Evolutionary conservation across 2,888 invertebrate species (phyloP).

Genomic region (Coenonympha arcania): DNA sequence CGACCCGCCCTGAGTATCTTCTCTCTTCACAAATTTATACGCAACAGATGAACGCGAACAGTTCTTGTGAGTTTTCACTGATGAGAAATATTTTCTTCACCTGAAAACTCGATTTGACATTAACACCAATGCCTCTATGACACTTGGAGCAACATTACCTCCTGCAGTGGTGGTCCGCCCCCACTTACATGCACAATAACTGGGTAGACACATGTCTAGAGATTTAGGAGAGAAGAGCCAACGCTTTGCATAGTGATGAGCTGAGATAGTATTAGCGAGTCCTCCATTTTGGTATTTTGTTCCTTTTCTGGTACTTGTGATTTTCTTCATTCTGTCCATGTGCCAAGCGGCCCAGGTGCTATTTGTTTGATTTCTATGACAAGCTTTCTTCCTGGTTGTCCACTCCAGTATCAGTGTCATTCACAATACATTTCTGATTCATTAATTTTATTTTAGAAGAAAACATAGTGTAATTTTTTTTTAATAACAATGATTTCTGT

Average conservation of each 20-base stretch:
- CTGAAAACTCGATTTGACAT: conserved; percentile 74
- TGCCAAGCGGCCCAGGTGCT: conserved; percentile 5
- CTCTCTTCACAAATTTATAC: conserved; percentile 17
- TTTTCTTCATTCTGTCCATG: conserved; percentile 18
- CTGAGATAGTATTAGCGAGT: conserved; percentile 28
- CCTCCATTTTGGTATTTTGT: conserved; percentile 21
- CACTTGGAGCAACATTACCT: conserved; percentile 44
- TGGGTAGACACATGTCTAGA: conserved; percentile 30
- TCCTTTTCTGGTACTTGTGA: conserved; percentile 17
- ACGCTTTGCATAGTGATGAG: conserved; percentile 24
- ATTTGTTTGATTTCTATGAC: conserved; percentile 12
- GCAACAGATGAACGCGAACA: conserved; percentile 9
- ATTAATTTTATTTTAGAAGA: conserved; percentile 1
- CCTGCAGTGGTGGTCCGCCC: conserved; percentile 43
- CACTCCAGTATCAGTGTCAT: conserved; percentile 28
- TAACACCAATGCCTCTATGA: conserved; percentile 60
- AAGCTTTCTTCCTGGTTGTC: conserved; percentile 27
- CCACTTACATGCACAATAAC: conserved; percentile 40
- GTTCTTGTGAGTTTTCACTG: conserved; percentile 13
- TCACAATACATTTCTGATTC: conserved; percentile 25
- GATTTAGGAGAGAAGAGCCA: conserved; percentile 22
- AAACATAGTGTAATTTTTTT: not conserved
- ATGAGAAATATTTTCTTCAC: conserved; percentile 45
- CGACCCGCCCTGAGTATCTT: conserved; percentile 57
- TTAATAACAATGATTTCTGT: not conserved